Base-by-base conservation (phyloP, 2,797 vertebrate species). In the Pterois miles region DNA sequence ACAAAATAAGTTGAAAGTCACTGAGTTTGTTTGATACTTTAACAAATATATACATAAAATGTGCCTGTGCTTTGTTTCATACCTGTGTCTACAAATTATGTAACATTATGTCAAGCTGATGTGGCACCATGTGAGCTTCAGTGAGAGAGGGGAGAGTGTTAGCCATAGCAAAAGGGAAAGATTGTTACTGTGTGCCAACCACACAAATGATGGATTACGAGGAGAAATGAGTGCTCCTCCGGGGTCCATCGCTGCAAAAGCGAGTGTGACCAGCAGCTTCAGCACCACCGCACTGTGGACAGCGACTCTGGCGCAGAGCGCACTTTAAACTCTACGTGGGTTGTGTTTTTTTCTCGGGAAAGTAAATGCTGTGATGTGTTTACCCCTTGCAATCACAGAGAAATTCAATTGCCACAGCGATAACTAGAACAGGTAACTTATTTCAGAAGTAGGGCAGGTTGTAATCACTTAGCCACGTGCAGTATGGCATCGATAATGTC, bases 371-470 rank as follows among this genome's bases (percentile, higher is more conserved):
- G 38, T 34, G 4, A n/a, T 71, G 5, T 73, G 38, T 66, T 67
- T 63, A 18, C 12, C n/a, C 9, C 13, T 16, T 62, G n/a, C 46
- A 48, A 58, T 75, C 54, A 25, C 12, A 48, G 12, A 52, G 2
- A 33, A 43, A 58, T 38, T 1, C 8, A 57, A 23, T 76, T 65
- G 2, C 46, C 40, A 43, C 20, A n/a, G 27, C 59, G 16, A 33
- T 31, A 64, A 64, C 50, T 56, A 63, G 46, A 70, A 11, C 25
- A 5, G 18, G 16, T 48, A 67, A 88, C 63, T 85, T 70, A 0
- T 86, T 83, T 75, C 50, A 75, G 43, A 90, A 86, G 78, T 87
- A 76, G 82, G 78, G 70, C 83, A 86, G 74, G 50, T 20, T 78
- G 74, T 31, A 78, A 78, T 86, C 60, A 77, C 63, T 23, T 43